A percentile compares a stretch with the other conserved stretches of the same genome.
Conservation (phyloP, 2,888 invertebrate species). For the Caenorhabditis japonica region DNA sequence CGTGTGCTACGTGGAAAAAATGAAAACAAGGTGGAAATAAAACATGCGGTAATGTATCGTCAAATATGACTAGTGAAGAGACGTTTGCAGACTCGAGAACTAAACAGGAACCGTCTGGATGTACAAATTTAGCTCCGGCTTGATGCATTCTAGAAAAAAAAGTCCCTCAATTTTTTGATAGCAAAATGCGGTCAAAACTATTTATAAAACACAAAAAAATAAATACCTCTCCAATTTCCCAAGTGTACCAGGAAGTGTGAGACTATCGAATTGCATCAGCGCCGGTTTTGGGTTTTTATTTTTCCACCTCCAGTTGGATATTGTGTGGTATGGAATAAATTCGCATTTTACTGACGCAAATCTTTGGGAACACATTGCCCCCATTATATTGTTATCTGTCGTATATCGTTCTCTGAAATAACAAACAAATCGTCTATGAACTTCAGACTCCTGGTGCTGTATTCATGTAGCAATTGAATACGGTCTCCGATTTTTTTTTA, state of each 20-base stretch:
- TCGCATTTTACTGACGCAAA: conserved; percentile 61
- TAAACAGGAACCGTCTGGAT: conserved; percentile 47
- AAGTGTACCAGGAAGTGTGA: conserved; percentile 48
- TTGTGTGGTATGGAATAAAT: conserved; percentile 67
- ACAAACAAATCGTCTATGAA: too few relatives aligned
- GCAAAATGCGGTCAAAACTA: too few relatives aligned
- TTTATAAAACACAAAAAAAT: background rate
- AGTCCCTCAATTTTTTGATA: background rate
- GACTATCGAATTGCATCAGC: conserved; percentile 52
- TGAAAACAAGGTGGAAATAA: conserved; percentile 51
- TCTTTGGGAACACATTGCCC: conserved; percentile 62
- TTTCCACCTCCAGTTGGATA: conserved; percentile 71
- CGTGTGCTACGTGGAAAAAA: conserved; percentile 49
- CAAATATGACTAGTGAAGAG: conserved; percentile 43
- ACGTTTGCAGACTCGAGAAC: conserved; percentile 40
- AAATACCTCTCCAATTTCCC: conserved; percentile 50
- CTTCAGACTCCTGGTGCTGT: too few relatives aligned
- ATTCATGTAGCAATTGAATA: too few relatives aligned
- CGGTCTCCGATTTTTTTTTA: background rate
- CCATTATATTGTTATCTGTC: conserved; percentile 75
- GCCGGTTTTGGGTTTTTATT: conserved; percentile 49
- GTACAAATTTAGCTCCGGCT: conserved; percentile 49
- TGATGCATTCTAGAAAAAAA: conserved; percentile 46
- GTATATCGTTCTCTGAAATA: conserved; percentile 62
- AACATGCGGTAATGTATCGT: conserved; percentile 37